phyloP scores from a whole-genome alignment of 2,888 invertebrate genomes.

The Drosophila subsilvestris region DNA sequence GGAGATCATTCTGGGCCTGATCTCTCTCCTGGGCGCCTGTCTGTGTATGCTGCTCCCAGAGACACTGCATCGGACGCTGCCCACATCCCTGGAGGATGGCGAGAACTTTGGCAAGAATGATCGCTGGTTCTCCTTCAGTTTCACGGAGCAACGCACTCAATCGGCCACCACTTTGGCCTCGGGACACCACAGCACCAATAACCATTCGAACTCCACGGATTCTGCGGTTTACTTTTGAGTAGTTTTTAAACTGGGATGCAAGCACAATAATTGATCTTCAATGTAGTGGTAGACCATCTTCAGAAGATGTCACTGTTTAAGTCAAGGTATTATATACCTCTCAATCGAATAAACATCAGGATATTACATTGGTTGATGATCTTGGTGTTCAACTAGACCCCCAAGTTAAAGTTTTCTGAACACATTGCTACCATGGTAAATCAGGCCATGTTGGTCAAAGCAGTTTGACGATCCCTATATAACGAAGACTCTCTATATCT shows the following conservation, averaged over 20 bases:
- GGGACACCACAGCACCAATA: slow-evolving; percentile 20
- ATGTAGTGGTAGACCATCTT: neutral
- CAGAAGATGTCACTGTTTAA: neutral
- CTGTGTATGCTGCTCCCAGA: slow-evolving; percentile 87
- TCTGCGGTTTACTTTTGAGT: slow-evolving; percentile 43
- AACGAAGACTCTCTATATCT: no score
- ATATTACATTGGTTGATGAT: no score
- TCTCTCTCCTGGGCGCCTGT: slow-evolving; percentile 85
- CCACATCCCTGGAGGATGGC: slow-evolving; percentile 86
- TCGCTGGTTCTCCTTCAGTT: slow-evolving; percentile 84
- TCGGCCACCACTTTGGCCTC: slow-evolving; percentile 64
- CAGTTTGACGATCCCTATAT: no score
- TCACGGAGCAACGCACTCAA: slow-evolving; percentile 70
- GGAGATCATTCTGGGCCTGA: slow-evolving; percentile 85
- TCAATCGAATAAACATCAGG: neutral
- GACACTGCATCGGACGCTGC: slow-evolving; percentile 85
- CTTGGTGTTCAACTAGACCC: no score
- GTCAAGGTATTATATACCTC: neutral
- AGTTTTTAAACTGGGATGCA: neutral
- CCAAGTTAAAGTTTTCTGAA: no score
- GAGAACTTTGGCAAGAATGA: slow-evolving; percentile 86
- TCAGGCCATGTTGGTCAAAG: no score
- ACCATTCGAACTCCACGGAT: slow-evolving; percentile 37
- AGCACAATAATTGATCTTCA: neutral
- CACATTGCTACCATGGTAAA: no score